Conservation (phyloP, 1,140 invertebrate genomes). For the Aphelinus atriplicis region DNA sequence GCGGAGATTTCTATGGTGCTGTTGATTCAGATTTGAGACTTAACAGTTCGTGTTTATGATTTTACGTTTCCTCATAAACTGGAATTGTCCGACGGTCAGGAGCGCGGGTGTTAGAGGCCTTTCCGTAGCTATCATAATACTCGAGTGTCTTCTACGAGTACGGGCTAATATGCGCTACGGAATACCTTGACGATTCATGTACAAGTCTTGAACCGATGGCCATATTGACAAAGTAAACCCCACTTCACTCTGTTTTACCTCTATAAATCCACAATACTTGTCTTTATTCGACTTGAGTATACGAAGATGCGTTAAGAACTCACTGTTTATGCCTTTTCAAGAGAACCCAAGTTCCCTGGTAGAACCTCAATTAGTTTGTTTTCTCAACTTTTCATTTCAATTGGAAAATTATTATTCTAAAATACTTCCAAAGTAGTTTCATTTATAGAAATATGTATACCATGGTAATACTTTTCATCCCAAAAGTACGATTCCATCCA, state of each 20-base stretch:
- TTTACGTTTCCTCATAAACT: slow-evolving; percentile 54
- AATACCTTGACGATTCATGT: slow-evolving; percentile 9
- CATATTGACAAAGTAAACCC: slow-evolving; percentile 15
- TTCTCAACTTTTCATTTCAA: no score
- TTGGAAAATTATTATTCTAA: no score
- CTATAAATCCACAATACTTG: slow-evolving; percentile 15
- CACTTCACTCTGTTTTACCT: slow-evolving; percentile 10
- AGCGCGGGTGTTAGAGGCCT: slow-evolving; percentile 39
- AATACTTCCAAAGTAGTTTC: no score
- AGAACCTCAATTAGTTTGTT: no score
- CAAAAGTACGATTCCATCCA: no score
- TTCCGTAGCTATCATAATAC: slow-evolving; percentile 31
- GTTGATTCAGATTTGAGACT: slow-evolving; percentile 40
- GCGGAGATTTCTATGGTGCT: slow-evolving; percentile 44
- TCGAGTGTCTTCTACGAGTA: slow-evolving; percentile 23
- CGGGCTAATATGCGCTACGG: neutral
- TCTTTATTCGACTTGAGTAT: neutral
- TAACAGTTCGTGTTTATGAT: slow-evolving; percentile 55
- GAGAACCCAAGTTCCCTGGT: no score
- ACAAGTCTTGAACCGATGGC: slow-evolving; percentile 21
- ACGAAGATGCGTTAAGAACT: no score
- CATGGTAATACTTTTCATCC: no score
- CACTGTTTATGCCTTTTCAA: no score
- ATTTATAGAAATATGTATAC: no score
- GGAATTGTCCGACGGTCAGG: slow-evolving; percentile 48